Conservation (phyloP, 30 jellyfish, hydroid and myxozoan genomes). For the Rhopilema esculentum region DNA sequence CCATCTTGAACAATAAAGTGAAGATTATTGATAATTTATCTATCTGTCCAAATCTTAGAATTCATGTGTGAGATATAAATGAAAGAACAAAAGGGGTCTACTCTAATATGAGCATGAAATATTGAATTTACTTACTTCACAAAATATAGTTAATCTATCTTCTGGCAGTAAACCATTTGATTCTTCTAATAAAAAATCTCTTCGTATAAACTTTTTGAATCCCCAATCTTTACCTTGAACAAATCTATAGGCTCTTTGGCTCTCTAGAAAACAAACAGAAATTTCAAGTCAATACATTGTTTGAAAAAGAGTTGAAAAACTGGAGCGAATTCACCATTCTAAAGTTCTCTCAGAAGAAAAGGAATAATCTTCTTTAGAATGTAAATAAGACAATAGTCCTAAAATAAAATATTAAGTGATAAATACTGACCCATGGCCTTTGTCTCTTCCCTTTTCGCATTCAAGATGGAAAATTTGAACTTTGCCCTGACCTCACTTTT, state of each 20-base stretch:
- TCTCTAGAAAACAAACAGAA: conserved; percentile 50
- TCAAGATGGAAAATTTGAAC: conserved; percentile 94
- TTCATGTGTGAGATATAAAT: no score
- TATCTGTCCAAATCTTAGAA: no score
- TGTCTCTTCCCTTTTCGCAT: conserved; percentile 97
- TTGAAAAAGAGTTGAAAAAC: not conserved
- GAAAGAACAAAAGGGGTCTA: no score
- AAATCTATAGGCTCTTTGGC: conserved; percentile 98
- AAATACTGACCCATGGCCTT: conserved; percentile 96
- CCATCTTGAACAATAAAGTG: no score
- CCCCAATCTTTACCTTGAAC: conserved; percentile 99
- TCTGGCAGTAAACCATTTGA: conserved; percentile 96
- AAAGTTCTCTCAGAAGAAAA: not conserved
- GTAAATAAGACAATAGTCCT: not conserved
- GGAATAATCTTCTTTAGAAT: not conserved
- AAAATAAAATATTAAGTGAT: not conserved
- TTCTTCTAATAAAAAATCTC: conserved; percentile 96
- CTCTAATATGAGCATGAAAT: no score
- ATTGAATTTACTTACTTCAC: conserved; percentile 76
- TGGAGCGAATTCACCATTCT: no score
- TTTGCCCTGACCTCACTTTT: conserved; percentile 99
- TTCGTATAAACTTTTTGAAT: conserved; percentile 89
- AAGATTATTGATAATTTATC: no score
- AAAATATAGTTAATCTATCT: conserved; percentile 92
- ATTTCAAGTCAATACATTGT: not conserved